A percentile compares a stretch with the other conserved stretches of the same genome.
Evolutionary conservation across 2,113 vertebrate species (phyloP).

Genomic region (Otolemur garnettii): DNA sequence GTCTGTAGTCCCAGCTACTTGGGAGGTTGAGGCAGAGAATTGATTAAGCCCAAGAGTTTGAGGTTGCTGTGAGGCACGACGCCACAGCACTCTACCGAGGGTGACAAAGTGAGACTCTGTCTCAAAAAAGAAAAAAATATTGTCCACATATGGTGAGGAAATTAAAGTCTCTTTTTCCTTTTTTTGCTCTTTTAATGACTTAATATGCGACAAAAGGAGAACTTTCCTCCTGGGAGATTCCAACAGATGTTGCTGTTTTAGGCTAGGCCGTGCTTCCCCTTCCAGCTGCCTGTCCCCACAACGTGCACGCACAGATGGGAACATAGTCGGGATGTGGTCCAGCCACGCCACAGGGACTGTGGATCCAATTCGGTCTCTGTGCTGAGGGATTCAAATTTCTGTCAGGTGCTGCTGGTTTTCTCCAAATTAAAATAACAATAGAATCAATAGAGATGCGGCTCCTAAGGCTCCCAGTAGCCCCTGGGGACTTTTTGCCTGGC

Average conservation of each 20-base stretch:
- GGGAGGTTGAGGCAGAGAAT: too few relatives aligned
- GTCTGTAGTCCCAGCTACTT: too few relatives aligned
- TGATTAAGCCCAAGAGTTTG: too few relatives aligned
- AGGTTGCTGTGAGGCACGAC: too few relatives aligned
- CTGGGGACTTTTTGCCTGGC: accelerated
- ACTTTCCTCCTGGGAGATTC: slow-evolving; percentile 51
- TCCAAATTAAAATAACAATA: background rate
- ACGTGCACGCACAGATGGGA: accelerated
- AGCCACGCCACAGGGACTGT: background rate
- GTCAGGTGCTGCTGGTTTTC: background rate
- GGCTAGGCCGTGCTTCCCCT: background rate
- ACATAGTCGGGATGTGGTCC: background rate
- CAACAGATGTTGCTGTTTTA: slow-evolving; percentile 50
- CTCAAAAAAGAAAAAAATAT: background rate
- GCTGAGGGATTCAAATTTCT: background rate
- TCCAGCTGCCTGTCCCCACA: background rate
- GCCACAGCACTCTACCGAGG: too few relatives aligned
- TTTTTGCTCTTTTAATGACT: slow-evolving; percentile 67
- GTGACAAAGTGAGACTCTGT: too few relatives aligned
- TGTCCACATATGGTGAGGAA: slow-evolving; percentile 29
- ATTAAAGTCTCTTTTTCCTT: slow-evolving; percentile 7
- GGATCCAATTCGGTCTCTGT: background rate
- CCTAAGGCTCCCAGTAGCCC: background rate
- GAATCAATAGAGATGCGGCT: background rate
- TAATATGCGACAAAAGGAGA: slow-evolving; percentile 67